A percentile compares a stretch with the other conserved stretches of the same genome.
These are phyloP conservation scores for Pedetes capensis DNA, from an alignment of 2,113 vertebrate genomes.

Conservation along the genomic window DNA sequence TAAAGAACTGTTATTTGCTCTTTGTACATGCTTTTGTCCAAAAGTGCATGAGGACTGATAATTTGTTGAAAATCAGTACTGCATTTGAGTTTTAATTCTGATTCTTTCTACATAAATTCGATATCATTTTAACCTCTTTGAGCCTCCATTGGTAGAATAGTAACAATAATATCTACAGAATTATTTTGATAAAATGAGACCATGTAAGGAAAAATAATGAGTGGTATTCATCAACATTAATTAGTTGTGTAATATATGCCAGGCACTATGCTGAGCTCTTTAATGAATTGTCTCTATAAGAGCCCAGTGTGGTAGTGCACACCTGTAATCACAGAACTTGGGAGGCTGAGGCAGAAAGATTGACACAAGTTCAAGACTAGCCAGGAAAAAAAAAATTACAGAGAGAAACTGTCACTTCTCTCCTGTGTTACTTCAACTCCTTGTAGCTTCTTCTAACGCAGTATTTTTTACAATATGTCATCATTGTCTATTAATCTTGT, in stretches of 20 bases:
- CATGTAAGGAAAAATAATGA: not conserved
- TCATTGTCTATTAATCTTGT: not conserved
- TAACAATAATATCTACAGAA: not conserved
- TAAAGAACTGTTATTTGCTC: not conserved
- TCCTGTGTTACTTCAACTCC: not conserved
- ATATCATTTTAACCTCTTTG: not conserved
- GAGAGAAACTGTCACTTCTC: not conserved
- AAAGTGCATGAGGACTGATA: not conserved
- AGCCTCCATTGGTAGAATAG: not conserved
- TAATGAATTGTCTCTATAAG: not conserved
- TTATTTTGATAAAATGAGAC: not conserved
- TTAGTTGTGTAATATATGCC: not conserved
- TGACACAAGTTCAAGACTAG: too few relatives aligned
- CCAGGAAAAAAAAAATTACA: not conserved
- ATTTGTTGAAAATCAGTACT: not conserved
- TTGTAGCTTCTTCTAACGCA: not conserved
- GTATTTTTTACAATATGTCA: not conserved
- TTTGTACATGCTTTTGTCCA: not conserved
- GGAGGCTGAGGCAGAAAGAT: too few relatives aligned
- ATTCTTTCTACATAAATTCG: not conserved
- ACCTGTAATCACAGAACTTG: too few relatives aligned
- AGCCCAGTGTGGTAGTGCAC: too few relatives aligned
- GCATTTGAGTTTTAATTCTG: not conserved
- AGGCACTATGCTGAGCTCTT: not conserved
- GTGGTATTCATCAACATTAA: not conserved